Percentiles rank a stretch among this genome's conserved stretches.
These are phyloP conservation scores for Drosophila borealis DNA, from an alignment of 2,888 invertebrate species.

Conservation along the genomic window DNA sequence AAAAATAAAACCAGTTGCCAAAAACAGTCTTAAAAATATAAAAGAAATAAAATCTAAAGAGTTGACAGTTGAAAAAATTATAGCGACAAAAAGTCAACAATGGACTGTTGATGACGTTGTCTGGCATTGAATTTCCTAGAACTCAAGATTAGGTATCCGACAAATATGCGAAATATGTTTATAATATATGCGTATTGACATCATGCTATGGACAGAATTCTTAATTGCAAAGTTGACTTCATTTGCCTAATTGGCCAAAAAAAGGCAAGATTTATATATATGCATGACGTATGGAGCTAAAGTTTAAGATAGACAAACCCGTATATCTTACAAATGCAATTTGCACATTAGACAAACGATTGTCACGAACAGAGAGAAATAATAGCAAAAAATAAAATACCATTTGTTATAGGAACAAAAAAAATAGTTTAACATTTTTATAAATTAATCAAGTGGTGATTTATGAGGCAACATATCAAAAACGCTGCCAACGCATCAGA, in stretches of 20 bases:
- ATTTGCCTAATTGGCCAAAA: constrained; percentile 74
- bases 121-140: constrained; percentile 54
- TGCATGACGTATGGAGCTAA: constrained; percentile 10
- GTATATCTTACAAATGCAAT: constrained; percentile 41
- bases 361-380: constrained; percentile 44
- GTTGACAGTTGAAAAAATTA: constrained; percentile 68
- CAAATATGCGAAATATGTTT: constrained; percentile 33
- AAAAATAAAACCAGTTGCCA: constrained; percentile 48
- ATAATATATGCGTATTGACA: constrained; percentile 57
- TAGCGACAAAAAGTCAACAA: constrained; percentile 57
- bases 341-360: constrained; percentile 51
- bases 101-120: constrained; percentile 68
- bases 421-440: constrained; percentile 49
- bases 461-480: constrained; percentile 71
- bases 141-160: constrained; percentile 13
- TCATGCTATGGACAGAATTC: constrained; percentile 43
- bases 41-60: constrained; percentile 28
- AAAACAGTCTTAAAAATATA: constrained; percentile 24
- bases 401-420: constrained; percentile 10
- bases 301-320: constrained; percentile 1
- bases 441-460: constrained; percentile 79
- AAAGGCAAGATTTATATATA: constrained; percentile 25
- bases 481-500: constrained; percentile 53
- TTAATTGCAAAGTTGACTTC: constrained; percentile 65
- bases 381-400: constrained; percentile 6